These are phyloP conservation scores for Ophion obscuratus DNA, from an alignment of 2,888 invertebrate genomes.

Conservation along the genomic window DNA sequence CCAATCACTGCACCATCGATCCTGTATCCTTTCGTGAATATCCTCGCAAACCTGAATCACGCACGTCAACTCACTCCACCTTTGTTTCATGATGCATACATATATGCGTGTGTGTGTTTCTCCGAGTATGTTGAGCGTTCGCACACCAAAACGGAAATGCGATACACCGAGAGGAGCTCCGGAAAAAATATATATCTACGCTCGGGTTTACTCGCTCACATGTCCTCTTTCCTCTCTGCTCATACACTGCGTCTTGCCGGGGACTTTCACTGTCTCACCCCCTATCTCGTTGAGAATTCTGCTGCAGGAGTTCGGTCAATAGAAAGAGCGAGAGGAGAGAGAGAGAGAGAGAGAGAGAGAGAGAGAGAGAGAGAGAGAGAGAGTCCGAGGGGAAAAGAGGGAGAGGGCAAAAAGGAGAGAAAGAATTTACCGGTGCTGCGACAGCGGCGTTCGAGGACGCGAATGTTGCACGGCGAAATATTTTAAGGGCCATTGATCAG, in stretches of 20 bases:
- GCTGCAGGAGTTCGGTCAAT: slow-evolving; percentile 5
- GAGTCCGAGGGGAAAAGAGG: neutral
- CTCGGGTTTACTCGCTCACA: slow-evolving; percentile 47
- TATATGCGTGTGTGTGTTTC: neutral
- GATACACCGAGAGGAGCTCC: slow-evolving; percentile 40
- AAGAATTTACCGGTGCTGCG: slow-evolving; percentile 51
- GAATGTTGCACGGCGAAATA: slow-evolving; percentile 50
- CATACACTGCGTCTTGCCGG: slow-evolving; percentile 26
- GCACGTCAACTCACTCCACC: slow-evolving; percentile 1
- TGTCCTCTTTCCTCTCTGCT: slow-evolving; percentile 27
- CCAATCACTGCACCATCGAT: neutral
- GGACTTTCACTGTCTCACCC: slow-evolving; percentile 36
- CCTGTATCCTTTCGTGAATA: neutral
- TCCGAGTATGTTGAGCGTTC: neutral
- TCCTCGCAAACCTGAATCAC: slow-evolving; percentile 10
- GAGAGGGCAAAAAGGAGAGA: neutral
- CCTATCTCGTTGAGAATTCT: slow-evolving; percentile 42
- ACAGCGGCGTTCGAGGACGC: slow-evolving; percentile 44
- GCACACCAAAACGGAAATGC: slow-evolving; percentile 50
- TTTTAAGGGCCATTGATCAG: slow-evolving; percentile 58
- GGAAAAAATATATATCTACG: slow-evolving; percentile 50
- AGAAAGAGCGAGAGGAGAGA: slow-evolving; percentile 14
- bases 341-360: neutral
- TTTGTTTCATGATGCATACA: neutral
- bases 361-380: slow-evolving; percentile 14